Conservation (phyloP, 1,140 invertebrate species). For the Leptopilina boulardi region DNA sequence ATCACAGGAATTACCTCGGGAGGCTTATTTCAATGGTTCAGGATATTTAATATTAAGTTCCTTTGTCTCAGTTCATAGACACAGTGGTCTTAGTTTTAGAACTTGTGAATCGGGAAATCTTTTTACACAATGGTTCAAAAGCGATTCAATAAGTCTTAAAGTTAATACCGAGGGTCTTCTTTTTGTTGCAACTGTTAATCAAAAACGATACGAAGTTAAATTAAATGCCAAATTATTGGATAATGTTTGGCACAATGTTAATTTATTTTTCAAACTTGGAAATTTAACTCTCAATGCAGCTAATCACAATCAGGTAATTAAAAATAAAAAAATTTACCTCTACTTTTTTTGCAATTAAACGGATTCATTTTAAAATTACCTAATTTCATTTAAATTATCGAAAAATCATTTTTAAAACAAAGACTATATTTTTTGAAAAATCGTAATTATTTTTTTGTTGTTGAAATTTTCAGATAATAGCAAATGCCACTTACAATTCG, state of each 20-base stretch:
- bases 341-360: too few relatives aligned
- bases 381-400: background rate
- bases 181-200: constrained; percentile 78
- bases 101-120: constrained; percentile 86
- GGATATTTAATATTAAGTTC: constrained; percentile 82
- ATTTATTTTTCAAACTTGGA: constrained; percentile 80
- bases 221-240: constrained; percentile 83
- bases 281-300: constrained; percentile 80
- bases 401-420: too few relatives aligned
- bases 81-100: constrained; percentile 87
- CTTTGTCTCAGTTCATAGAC: constrained; percentile 84
- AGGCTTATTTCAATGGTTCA: constrained; percentile 89
- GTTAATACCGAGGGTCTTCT: constrained; percentile 82
- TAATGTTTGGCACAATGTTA: constrained; percentile 89
- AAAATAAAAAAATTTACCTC: background rate
- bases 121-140: constrained; percentile 83
- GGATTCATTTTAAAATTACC: background rate
- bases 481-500: constrained; percentile 87
- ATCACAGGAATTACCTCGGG: constrained; percentile 75
- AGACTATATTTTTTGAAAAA: too few relatives aligned
- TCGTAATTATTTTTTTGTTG: too few relatives aligned
- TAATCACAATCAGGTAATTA: constrained; percentile 74
- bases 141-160: constrained; percentile 81
- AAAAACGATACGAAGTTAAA: constrained; percentile 78
- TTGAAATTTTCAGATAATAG: constrained; percentile 83